phyloP scores from a whole-genome alignment of 2,888 invertebrate genomes.

The Spodoptera exigua region DNA sequence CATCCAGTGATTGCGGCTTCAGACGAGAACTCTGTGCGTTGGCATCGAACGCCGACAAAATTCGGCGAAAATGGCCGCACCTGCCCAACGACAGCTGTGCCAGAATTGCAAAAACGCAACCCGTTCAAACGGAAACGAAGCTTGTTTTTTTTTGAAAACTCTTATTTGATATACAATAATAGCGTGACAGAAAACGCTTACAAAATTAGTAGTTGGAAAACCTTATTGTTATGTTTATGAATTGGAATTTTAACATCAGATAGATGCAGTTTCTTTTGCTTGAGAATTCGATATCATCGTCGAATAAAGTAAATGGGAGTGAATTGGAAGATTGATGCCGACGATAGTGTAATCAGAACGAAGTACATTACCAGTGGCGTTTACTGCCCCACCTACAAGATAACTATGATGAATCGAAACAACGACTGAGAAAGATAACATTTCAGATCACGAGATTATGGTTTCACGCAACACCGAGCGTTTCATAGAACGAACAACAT shows the following conservation, averaged over 20 bases:
- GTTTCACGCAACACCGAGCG: constrained; percentile 44
- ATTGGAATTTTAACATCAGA: too few species aligned
- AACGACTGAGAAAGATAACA: constrained; percentile 38
- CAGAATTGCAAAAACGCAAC: constrained; percentile 52
- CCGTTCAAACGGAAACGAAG: constrained; percentile 53
- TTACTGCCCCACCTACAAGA: constrained; percentile 28
- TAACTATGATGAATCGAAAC: constrained; percentile 47
- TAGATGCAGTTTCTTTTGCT: constrained; percentile 22
- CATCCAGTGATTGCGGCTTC: constrained; percentile 41
- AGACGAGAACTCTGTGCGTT: constrained; percentile 34
- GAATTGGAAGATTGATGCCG: constrained; percentile 43
- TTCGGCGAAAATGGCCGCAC: constrained; percentile 73
- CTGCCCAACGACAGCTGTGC: constrained; percentile 68
- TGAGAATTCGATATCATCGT: constrained; percentile 12
- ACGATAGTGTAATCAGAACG: constrained; percentile 45
- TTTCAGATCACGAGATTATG: constrained; percentile 51
- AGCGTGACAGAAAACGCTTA: constrained; percentile 40
- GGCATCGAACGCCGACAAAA: constrained; percentile 48
- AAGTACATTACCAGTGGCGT: constrained; percentile 28
- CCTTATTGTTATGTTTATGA: constrained; percentile 8
- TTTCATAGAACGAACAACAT: constrained; percentile 31
- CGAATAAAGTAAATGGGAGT: constrained; percentile 37
- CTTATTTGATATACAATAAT: constrained; percentile 37
- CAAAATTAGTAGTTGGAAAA: constrained; percentile 30
- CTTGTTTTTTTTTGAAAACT: constrained; percentile 52